Evolutionary conservation across 2,888 invertebrate genomes (phyloP).

Genomic region (Dryobotodes eremita): DNA sequence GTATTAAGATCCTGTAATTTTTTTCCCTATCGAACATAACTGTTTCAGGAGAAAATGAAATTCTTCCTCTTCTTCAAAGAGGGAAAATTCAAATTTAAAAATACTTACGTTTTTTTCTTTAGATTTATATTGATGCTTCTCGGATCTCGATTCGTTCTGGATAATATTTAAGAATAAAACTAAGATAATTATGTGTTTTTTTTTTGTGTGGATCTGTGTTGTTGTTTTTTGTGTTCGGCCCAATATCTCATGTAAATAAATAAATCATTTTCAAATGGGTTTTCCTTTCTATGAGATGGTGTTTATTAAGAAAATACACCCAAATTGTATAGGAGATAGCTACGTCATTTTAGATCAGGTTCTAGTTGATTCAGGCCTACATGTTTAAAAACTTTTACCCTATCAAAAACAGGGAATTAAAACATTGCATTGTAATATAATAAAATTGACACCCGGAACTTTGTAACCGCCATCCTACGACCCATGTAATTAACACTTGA

Average conservation of each 20-base stretch:
- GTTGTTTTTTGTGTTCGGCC: no score
- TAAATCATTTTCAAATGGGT: no score
- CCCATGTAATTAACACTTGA: slow-evolving; percentile 54
- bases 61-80: neutral
- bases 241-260: neutral
- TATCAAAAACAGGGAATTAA: neutral
- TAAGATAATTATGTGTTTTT: neutral
- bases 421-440: slow-evolving; percentile 17
- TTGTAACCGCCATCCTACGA: slow-evolving; percentile 16
- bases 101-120: neutral
- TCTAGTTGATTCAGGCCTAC: neutral
- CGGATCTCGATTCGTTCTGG: neutral
- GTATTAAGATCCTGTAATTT: slow-evolving; percentile 49
- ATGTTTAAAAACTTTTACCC: neutral
- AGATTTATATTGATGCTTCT: neutral
- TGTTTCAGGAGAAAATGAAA: slow-evolving; percentile 49
- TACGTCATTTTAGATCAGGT: neutral
- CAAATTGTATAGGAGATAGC: neutral
- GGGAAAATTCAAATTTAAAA: slow-evolving; percentile 33
- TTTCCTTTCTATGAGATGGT: no score
- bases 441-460: slow-evolving; percentile 51
- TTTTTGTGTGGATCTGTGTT: no score
- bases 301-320: no score
- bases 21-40: slow-evolving; percentile 40
- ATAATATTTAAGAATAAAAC: neutral